phyloP scores from a whole-genome alignment of 2,113 vertebrate genomes.

The Dendrocopos noguchii region DNA sequence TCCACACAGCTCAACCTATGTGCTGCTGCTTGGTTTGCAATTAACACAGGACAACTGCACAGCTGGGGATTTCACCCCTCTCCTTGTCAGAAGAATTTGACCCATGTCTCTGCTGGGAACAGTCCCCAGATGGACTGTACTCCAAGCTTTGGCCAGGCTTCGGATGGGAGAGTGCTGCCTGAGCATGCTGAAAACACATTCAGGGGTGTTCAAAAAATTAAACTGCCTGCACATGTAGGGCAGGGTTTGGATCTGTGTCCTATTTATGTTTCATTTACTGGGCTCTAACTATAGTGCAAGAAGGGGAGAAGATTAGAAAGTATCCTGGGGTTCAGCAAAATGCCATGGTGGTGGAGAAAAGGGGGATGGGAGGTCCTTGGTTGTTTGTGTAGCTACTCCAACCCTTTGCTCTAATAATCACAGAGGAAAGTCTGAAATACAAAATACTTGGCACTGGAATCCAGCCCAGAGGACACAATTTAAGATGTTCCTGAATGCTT shows the following conservation, averaged over 20 bases:
- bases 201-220: neutral
- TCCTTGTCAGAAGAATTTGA: neutral
- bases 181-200: neutral
- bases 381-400: neutral
- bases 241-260: neutral
- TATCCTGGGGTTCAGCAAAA: neutral
- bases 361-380: neutral
- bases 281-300: neutral
- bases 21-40: neutral
- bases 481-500: neutral
- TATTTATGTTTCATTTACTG: neutral
- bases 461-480: slow-evolving; percentile 36
- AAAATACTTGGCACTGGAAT: slow-evolving; percentile 2
- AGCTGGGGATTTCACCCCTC: neutral
- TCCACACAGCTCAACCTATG: neutral
- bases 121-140: neutral
- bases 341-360: neutral
- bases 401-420: slow-evolving; percentile 1
- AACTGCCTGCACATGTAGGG: neutral
- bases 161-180: neutral
- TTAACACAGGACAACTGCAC: neutral
- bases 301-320: neutral
- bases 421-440: neutral
- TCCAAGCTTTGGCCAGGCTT: neutral
- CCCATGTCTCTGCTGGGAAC: neutral